Conservation (phyloP, 2,113 vertebrate species). For the Lates calcarifer region DNA sequence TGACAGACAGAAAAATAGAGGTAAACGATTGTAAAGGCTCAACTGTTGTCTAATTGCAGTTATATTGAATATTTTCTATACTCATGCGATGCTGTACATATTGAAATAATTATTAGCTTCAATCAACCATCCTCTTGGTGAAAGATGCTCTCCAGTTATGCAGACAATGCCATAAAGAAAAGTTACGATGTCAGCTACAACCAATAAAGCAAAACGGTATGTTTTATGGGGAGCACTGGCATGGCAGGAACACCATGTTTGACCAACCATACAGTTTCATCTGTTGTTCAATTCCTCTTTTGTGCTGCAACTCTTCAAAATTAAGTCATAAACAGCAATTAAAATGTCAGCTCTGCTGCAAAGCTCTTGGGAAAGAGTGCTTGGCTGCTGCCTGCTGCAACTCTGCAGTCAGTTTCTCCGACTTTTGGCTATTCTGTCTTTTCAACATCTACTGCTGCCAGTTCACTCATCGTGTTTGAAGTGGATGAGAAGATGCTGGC, state of each 20-base stretch:
- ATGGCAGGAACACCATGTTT: conserved; percentile 1
- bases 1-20: neutral
- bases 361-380: neutral
- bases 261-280: conserved; percentile 7
- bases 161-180: conserved; percentile 15
- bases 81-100: neutral
- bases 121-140: neutral
- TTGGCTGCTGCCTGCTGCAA: neutral
- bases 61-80: neutral
- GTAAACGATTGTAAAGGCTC: neutral
- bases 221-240: neutral
- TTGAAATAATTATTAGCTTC: neutral
- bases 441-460: neutral
- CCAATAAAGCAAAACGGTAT: neutral
- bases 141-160: neutral
- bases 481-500: conserved; percentile 8
- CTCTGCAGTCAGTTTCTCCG: neutral
- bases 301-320: conserved; percentile 45
- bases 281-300: conserved; percentile 27
- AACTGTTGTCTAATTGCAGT: neutral
- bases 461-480: neutral
- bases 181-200: neutral
- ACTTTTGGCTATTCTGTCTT: neutral
- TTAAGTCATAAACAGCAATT: conserved; percentile 52
- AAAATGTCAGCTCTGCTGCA: conserved; percentile 19